These are phyloP conservation scores for Rhabdophis nuchalis DNA, from an alignment of 2,797 vertebrate species.

Conservation along the genomic window DNA sequence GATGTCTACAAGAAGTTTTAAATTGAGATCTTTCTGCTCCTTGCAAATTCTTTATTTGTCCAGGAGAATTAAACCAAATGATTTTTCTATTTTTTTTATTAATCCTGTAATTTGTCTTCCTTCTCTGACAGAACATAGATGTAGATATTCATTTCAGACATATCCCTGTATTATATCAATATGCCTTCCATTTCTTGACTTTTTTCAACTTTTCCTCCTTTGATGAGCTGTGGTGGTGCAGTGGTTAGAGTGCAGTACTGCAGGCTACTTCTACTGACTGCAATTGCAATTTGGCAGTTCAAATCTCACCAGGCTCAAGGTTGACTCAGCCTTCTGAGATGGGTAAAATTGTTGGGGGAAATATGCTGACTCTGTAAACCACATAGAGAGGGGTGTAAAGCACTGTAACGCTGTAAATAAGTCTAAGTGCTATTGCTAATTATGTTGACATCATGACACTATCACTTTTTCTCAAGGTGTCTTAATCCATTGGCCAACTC, in stretches of 20 bases:
- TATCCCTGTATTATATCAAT: not conserved
- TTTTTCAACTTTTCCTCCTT: not conserved
- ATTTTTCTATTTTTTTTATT: not conserved
- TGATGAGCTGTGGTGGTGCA: not conserved
- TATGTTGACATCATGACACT: not conserved
- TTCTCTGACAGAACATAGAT: not conserved
- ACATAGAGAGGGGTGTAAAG: too few species aligned
- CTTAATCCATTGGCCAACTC: not conserved
- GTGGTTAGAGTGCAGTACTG: too few species aligned
- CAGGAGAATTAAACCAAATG: not conserved
- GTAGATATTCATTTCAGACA: not conserved
- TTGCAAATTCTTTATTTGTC: not conserved
- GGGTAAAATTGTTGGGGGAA: too few species aligned
- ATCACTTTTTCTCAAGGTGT: not conserved
- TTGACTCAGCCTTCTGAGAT: too few species aligned
- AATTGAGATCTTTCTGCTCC: not conserved
- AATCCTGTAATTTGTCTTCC: not conserved
- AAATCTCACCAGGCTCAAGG: too few species aligned
- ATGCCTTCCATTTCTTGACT: not conserved
- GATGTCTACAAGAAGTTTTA: not conserved
- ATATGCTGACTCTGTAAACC: too few species aligned
- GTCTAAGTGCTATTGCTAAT: too few species aligned
- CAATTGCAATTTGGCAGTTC: too few species aligned
- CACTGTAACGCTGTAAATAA: too few species aligned
- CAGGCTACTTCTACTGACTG: too few species aligned